phyloP scores from a whole-genome alignment of 2,888 invertebrate genomes.

The Emmelina monodactyla region DNA sequence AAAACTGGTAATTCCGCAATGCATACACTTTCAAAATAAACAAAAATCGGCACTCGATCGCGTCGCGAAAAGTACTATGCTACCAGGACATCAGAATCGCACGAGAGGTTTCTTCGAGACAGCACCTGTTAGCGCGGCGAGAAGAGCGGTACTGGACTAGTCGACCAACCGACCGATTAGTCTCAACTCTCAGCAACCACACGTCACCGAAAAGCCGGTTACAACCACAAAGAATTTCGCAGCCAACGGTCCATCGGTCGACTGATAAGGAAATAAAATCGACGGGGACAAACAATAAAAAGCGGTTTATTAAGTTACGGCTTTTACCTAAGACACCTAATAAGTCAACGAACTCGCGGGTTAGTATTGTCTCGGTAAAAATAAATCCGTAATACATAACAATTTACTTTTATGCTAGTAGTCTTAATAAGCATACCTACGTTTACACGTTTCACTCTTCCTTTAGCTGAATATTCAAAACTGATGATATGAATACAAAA shows the following conservation, averaged over 20 bases:
- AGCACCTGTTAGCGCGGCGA: constrained; percentile 57
- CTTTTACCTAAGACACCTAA: constrained; percentile 14
- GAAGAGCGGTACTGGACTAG: constrained; percentile 54
- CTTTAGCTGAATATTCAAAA: too few species aligned
- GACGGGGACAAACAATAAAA: not conserved
- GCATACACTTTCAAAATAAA: not conserved
- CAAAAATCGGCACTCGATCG: not conserved
- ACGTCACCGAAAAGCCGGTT: constrained; percentile 63
- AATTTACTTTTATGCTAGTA: too few species aligned
- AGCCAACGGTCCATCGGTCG: not conserved
- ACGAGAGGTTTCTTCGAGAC: constrained; percentile 28
- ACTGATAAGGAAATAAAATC: constrained; percentile 6
- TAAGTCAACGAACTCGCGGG: too few species aligned
- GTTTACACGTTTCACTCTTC: too few species aligned
- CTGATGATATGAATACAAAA: too few species aligned
- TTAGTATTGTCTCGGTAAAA: too few species aligned
- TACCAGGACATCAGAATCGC: constrained; percentile 34
- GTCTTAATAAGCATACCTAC: too few species aligned
- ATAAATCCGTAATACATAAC: too few species aligned
- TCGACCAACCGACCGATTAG: constrained; percentile 39
- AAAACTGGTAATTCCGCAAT: too few species aligned
- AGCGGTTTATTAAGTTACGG: too few species aligned
- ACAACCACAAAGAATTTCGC: constrained; percentile 19
- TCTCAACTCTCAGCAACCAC: constrained; percentile 26
- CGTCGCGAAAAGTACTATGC: too few species aligned